Conservation (phyloP, 92 coral and sea anemone genomes). For the Phenganax subtilis region DNA sequence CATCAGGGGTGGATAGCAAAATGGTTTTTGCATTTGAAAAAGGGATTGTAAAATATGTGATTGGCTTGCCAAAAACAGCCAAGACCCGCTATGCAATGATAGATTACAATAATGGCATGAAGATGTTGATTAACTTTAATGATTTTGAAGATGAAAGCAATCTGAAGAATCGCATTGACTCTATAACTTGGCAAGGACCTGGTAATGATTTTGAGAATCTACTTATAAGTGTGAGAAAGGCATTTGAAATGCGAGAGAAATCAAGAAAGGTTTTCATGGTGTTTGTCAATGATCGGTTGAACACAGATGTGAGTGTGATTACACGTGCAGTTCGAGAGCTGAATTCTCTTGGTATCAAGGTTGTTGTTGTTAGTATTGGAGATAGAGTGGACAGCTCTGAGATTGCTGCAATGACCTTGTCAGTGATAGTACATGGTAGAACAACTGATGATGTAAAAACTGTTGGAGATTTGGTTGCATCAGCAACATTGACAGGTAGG, state of each 20-base stretch:
- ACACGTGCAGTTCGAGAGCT: conserved; percentile 18
- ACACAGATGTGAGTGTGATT: neutral
- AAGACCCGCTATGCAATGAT: conserved; percentile 28
- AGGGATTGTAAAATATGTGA: conserved; percentile 58
- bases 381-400: conserved; percentile 36
- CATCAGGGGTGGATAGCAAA: conserved; percentile 58
- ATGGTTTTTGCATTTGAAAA: conserved; percentile 63
- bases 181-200: conserved; percentile 11
- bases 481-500: conserved; percentile 29
- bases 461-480: conserved; percentile 20
- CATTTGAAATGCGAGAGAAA: conserved; percentile 2
- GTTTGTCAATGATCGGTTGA: conserved; percentile 22
- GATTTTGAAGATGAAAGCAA: conserved; percentile 48
- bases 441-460: conserved; percentile 6
- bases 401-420: conserved; percentile 27
- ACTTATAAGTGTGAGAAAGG: conserved; percentile 9
- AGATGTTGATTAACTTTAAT: conserved; percentile 37
- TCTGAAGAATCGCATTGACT: conserved; percentile 47
- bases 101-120: conserved; percentile 23
- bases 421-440: neutral
- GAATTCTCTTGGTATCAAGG: conserved; percentile 50
- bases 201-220: conserved; percentile 28
- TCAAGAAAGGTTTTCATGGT: conserved; percentile 27
- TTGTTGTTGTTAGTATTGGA: conserved; percentile 60
- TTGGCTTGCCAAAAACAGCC: conserved; percentile 32